Conservation (phyloP, 2,113 vertebrate genomes). For the Trachemys scripta region DNA sequence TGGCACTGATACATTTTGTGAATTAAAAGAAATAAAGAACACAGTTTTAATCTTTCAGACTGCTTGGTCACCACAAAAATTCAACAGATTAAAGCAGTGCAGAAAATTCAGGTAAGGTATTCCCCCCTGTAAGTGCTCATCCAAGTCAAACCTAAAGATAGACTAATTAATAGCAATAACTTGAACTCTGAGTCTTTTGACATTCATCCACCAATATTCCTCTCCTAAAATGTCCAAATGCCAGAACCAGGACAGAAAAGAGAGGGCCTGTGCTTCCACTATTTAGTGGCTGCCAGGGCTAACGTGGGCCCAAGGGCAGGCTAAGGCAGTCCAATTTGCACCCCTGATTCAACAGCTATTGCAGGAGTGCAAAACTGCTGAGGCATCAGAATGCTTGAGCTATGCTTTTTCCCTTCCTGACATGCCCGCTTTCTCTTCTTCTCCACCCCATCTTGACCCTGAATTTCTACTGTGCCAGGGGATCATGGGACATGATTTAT, state of each 20-base stretch:
- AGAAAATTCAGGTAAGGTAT: background rate
- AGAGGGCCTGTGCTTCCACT: background rate
- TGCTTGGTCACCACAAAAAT: background rate
- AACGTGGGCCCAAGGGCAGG: background rate
- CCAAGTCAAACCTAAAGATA: background rate
- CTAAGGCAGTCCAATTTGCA: background rate
- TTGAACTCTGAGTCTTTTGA: background rate
- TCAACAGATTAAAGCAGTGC: background rate
- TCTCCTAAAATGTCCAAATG: background rate
- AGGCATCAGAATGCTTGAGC: background rate
- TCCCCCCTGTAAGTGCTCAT: background rate
- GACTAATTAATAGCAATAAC: background rate
- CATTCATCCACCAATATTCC: background rate
- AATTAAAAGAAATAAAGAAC: background rate
- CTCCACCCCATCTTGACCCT: background rate
- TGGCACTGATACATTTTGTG: background rate
- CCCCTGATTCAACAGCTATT: background rate
- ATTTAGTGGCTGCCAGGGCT: background rate
- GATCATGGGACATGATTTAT: background rate
- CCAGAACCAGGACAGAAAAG: background rate
- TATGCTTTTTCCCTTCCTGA: background rate
- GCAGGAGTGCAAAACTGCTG: background rate
- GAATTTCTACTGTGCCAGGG: conserved; percentile 4
- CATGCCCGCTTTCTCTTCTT: background rate
- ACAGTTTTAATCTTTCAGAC: background rate